Percentiles rank a stretch among this genome's conserved stretches.
These are phyloP conservation scores for Eulithis testata DNA, from an alignment of 2,888 invertebrate genomes.

Conservation along the genomic window DNA sequence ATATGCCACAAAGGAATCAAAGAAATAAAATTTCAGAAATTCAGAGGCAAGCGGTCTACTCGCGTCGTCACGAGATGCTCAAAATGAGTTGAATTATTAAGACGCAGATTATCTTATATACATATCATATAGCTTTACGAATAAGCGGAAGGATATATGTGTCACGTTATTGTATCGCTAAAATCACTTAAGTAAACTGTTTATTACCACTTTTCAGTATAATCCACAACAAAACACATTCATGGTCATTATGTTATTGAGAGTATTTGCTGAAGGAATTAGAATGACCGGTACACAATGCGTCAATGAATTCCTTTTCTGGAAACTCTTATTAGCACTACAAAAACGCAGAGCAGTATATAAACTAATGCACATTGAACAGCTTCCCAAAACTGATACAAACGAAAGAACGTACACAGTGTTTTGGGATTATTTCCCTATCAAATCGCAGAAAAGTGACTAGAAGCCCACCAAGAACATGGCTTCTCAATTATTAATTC, in stretches of 20 bases:
- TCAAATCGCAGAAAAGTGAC: slow-evolving; percentile 61
- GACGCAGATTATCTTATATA: too few relatives aligned
- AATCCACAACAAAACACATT: slow-evolving; percentile 66
- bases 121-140: slow-evolving; percentile 20
- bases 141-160: slow-evolving; percentile 48
- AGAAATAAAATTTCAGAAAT: too few relatives aligned
- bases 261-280: slow-evolving; percentile 66
- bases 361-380: slow-evolving; percentile 54
- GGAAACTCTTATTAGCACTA: slow-evolving; percentile 70
- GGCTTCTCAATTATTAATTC: slow-evolving; percentile 61
- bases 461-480: slow-evolving; percentile 60
- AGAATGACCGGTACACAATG: slow-evolving; percentile 56
- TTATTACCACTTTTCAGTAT: slow-evolving; percentile 57
- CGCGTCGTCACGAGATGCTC: too few relatives aligned
- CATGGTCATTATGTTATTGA: slow-evolving; percentile 80
- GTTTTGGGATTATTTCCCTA: slow-evolving; percentile 53
- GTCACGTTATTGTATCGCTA: slow-evolving; percentile 42
- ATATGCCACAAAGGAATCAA: too few relatives aligned
- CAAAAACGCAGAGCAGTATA: slow-evolving; percentile 63
- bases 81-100: too few relatives aligned
- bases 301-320: slow-evolving; percentile 72
- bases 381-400: slow-evolving; percentile 47
- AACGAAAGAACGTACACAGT: slow-evolving; percentile 45
- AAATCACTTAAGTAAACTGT: slow-evolving; percentile 52
- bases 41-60: too few relatives aligned